phyloP scores from a whole-genome alignment of 2,888 invertebrate species.

The Eristalis pertinax region DNA sequence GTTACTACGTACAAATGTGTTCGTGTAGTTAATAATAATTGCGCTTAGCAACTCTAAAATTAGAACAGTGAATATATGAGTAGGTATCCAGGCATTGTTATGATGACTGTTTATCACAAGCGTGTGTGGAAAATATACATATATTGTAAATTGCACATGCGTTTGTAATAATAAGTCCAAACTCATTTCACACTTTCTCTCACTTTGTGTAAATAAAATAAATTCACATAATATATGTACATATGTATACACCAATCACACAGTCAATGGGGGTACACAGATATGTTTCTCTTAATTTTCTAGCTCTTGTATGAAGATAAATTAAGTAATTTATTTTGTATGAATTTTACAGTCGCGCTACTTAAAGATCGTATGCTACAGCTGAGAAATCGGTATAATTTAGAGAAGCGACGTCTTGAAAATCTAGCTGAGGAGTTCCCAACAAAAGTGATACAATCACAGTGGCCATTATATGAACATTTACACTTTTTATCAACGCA shows the following conservation, averaged over 20 bases:
- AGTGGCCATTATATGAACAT: conserved; percentile 80
- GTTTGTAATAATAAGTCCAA: background rate
- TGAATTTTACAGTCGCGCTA: conserved; percentile 76
- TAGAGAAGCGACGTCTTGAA: conserved; percentile 81
- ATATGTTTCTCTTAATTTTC: background rate
- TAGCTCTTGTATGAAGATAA: background rate
- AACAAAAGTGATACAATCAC: conserved; percentile 75
- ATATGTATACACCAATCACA: background rate
- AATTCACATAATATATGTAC: background rate
- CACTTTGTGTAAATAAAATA: background rate
- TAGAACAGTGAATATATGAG: background rate
- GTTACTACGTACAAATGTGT: background rate
- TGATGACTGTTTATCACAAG: background rate
- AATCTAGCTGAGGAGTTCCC: conserved; percentile 76
- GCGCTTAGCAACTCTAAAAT: background rate
- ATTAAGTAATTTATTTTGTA: conserved; percentile 1
- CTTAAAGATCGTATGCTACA: conserved; percentile 81
- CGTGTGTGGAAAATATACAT: background rate
- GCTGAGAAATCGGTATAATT: conserved; percentile 81
- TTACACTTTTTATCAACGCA: conserved; percentile 80
- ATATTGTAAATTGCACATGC: background rate
- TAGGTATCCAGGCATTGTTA: background rate
- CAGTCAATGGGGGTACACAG: background rate
- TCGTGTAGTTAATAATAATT: background rate
- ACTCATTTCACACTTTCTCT: background rate